Base-by-base conservation (phyloP, 2,113 vertebrate genomes). In the Dunckerocampus dactyliophorus region DNA sequence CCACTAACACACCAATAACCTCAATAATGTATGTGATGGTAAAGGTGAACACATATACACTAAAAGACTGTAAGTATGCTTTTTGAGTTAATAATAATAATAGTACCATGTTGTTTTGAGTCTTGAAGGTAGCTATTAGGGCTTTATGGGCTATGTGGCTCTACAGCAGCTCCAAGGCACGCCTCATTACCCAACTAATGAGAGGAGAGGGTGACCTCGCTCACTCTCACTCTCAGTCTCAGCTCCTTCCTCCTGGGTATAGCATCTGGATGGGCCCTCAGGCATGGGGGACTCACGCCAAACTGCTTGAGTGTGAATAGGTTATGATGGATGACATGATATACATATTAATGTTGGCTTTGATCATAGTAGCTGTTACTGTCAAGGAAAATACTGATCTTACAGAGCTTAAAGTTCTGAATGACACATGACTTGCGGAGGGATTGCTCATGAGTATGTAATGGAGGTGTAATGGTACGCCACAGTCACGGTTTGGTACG, bases 111-210 rank as follows among this genome's bases (percentile, higher is more conserved):
- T 34, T 73, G 76, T 77, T 78, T 73, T 60, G 47, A 21, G 20
- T 71, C 46, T 59, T 58, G 45, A 62, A 56, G 49, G 63, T 47
- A 66, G 77, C 79, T 77, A 74, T 77, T 73, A 51, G 66, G 57
- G 63, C 55, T 82, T 82, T 84, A 76, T 76, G 63, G 70, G 53
- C 72, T 65, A 59, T 81, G 76, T 70, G 77, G 50, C 59, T 83
- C 80, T 82, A 79, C 74, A 83, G 67, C 71, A 73, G 74, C 72
- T 80, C 75, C 47, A 22, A 51, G 37, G 22, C 72, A 82, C 13
- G 82, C 75, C 72, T 83, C 85, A 85, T 87, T 85, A 81, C 60
- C 47, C 79, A 67, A 31, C 79, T 82, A 83, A 86, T 86, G 82
- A 80, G 77, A 85, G 64, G 63, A 84, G 81, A 83, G 77, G 74